phyloP scores from a whole-genome alignment of 2,113 vertebrate genomes.

The Oceanodroma tethys region DNA sequence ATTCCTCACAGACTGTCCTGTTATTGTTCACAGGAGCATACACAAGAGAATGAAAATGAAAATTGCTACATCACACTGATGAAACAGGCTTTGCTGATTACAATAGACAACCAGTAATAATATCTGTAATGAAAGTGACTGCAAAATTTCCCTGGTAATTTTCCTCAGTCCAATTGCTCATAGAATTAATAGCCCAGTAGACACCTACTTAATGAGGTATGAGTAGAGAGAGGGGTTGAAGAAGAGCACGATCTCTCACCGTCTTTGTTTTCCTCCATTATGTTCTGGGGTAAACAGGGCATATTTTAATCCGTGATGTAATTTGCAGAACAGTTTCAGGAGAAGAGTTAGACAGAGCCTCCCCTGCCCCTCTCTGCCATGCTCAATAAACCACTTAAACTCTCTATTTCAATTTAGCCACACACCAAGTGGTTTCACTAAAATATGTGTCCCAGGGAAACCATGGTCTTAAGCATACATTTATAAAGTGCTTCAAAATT shows the following conservation, averaged over 20 bases:
- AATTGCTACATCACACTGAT: not conserved
- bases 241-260: not conserved
- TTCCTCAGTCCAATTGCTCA: not conserved
- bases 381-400: not conserved
- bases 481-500: not conserved
- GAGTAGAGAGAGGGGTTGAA: not conserved
- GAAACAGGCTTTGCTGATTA: constrained; percentile 34
- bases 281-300: not conserved
- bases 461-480: not conserved
- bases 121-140: constrained; percentile 26
- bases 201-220: not conserved
- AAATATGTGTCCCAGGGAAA: not conserved
- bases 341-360: not conserved
- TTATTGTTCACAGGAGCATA: not conserved
- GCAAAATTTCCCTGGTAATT: constrained; percentile 26
- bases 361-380: not conserved
- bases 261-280: not conserved
- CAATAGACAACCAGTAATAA: not conserved
- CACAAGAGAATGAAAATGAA: not conserved
- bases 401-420: not conserved
- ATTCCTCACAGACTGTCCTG: not conserved
- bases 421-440: not conserved
- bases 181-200: constrained; percentile 4
- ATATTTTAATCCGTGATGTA: not conserved
- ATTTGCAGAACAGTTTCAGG: not conserved